These are phyloP conservation scores for Ellobium chinense DNA, from an alignment of 2,888 invertebrate genomes.

Conservation along the genomic window DNA sequence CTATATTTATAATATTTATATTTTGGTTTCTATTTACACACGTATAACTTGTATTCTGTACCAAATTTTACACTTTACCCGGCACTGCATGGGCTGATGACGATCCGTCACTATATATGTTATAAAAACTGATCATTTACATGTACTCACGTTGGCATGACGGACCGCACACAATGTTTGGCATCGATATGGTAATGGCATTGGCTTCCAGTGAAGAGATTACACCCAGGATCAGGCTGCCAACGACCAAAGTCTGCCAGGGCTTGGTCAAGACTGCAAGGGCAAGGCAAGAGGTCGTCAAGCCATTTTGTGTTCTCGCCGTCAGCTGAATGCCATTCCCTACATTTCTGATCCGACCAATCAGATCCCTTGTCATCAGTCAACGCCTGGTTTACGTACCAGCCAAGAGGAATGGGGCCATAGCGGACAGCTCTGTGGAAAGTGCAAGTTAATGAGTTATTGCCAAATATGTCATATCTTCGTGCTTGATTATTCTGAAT, in stretches of 20 bases:
- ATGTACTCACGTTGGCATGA: constrained; percentile 90
- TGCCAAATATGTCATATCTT: no score
- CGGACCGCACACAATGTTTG: constrained; percentile 94
- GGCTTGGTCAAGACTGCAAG: constrained; percentile 95
- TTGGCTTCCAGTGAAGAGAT: constrained; percentile 81
- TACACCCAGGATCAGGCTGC: constrained; percentile 83
- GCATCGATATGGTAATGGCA: constrained; percentile 91
- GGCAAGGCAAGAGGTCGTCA: constrained; percentile 82
- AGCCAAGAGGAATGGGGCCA: constrained; percentile 66
- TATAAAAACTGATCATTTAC: no score
- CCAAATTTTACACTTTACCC: no score
- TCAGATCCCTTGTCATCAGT: constrained; percentile 83
- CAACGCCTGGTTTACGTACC: constrained; percentile 65
- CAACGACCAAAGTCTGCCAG: constrained; percentile 94
- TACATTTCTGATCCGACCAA: constrained; percentile 92
- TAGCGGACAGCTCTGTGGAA: constrained; percentile 59
- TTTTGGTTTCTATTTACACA: no score
- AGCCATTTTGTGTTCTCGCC: constrained; percentile 90
- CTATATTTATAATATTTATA: no score
- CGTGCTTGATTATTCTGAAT: no score
- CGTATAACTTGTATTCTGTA: no score
- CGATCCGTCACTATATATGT: no score
- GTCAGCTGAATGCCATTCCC: constrained; percentile 95
- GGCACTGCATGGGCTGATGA: no score
- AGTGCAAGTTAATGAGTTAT: not conserved